Base-by-base conservation (phyloP, 2,797 vertebrate genomes). In the Alcedo quadribrachys region DNA sequence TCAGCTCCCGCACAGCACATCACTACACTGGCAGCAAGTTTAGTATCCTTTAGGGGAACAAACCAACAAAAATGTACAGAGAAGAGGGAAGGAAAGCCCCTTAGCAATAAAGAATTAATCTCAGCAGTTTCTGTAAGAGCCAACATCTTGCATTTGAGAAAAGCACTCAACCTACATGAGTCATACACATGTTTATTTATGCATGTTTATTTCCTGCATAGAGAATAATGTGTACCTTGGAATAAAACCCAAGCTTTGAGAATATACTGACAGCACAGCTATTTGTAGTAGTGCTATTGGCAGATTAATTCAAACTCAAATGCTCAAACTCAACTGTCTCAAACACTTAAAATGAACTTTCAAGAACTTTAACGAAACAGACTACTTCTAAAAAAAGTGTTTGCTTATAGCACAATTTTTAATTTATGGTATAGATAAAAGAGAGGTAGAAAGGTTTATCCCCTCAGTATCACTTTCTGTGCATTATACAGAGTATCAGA, bases 191-290 rank as follows among this genome's bases (percentile, higher is more conserved):
- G 82, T 94, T 93, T 96, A 83, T 94, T 93, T 90, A 88, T 85
- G 92, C 75, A 89, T 94, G 77, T 92, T 92, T 96, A 93, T 87
- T 93, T 96, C 93, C 85, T 94, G 94, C 86, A 88, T 77, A 87
- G 70, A 93, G 85, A 93, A 95, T 92, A 89, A 83, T 63, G 65
- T 94, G 93, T 93, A 94, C 91, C 88, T 95, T 94, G 94, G 92
- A 95, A 92, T 77, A 92, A 95, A 95, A 77, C 40, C 87, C 94
- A 84, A 76, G 71, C 43, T 94, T 81, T 82, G 69, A 91, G 66
- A 89, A 89, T 53, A 83, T 24, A 83, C 48, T 53, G 58, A 78
- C 58, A 89, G 57, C 42, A 53, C 8, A 48, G 48, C 73, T 63
- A 86, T 82, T 86, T 92, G 79, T 68, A 73, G 63, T 50, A 78